Conservation (phyloP, 1,140 invertebrate genomes). For the Steinernema feltiae region DNA sequence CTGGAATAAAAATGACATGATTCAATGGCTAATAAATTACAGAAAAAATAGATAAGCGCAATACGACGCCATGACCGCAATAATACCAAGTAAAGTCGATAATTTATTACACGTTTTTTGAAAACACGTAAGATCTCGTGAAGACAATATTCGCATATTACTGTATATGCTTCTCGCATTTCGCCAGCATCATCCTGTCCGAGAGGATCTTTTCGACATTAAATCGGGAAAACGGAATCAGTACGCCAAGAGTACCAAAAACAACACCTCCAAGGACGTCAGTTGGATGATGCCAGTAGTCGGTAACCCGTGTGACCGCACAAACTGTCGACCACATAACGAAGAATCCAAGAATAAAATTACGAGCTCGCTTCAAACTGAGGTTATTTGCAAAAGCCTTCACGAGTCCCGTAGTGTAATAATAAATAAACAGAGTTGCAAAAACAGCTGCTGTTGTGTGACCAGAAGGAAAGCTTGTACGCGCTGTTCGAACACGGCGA, state of each 20-base stretch:
- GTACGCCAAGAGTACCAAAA: neutral
- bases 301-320: slow-evolving; percentile 76
- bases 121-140: neutral
- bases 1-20: no score
- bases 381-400: slow-evolving; percentile 55
- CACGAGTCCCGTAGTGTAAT: slow-evolving; percentile 64
- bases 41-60: no score
- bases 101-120: neutral
- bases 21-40: no score
- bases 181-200: neutral
- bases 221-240: neutral
- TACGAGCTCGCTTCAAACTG: slow-evolving; percentile 18
- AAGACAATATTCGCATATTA: neutral
- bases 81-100: neutral
- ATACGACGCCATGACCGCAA: no score
- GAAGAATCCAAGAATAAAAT: slow-evolving; percentile 64
- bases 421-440: slow-evolving; percentile 65
- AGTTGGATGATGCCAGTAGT: slow-evolving; percentile 94
- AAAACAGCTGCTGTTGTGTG: slow-evolving; percentile 67
- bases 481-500: slow-evolving; percentile 22
- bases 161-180: neutral
- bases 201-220: neutral
- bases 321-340: slow-evolving; percentile 66
- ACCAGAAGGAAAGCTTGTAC: slow-evolving; percentile 65
- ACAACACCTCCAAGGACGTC: slow-evolving; percentile 65